phyloP scores from a whole-genome alignment of 2,113 vertebrate species.

The Nyctereutes procyonoides region DNA sequence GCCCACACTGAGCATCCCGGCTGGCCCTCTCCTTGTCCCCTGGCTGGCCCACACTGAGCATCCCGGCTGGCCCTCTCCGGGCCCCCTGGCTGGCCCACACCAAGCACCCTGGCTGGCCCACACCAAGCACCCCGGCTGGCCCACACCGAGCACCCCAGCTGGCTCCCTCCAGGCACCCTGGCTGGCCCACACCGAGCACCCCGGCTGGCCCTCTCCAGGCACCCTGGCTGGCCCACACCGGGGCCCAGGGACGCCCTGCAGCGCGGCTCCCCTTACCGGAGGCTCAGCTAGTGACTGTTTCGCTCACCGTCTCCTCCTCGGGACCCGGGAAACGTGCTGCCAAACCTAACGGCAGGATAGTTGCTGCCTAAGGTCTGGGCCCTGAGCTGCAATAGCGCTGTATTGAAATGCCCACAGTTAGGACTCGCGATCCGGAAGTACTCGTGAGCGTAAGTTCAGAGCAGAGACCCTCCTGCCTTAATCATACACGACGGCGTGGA shows the following conservation, averaged over 20 bases:
- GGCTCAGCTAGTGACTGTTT: not conserved
- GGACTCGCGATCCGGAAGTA: not conserved
- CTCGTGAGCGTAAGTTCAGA: not conserved
- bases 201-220: no score
- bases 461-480: not conserved
- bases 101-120: no score
- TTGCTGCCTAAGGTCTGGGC: not conserved
- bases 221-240: no score
- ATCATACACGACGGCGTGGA: not conserved
- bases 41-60: no score
- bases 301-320: not conserved
- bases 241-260: not conserved
- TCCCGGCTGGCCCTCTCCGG: no score
- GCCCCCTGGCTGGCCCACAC: no score
- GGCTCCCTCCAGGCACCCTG: no score
- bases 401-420: not conserved
- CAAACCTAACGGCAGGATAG: conserved; percentile 37
- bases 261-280: not conserved
- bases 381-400: not conserved
- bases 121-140: no score
- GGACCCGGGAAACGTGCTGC: conserved; percentile 13
- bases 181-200: no score
- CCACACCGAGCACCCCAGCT: no score
- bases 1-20: no score
- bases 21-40: no score